Conservation (phyloP, 2,888 invertebrate genomes). For the Phyllotreta cruciferae region DNA sequence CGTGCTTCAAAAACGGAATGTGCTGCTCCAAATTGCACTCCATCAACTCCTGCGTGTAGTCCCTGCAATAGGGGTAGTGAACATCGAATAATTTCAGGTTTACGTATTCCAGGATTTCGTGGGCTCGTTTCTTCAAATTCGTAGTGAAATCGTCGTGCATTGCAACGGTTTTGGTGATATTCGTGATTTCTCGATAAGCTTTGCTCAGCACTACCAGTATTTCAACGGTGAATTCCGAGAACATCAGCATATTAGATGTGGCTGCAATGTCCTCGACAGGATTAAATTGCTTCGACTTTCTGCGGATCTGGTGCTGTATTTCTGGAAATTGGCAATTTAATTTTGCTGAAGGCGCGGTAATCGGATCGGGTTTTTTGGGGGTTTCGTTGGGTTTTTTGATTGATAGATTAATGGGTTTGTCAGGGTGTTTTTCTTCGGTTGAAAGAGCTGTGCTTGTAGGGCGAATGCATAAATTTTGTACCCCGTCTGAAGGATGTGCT, state of each 20-base stretch:
- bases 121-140: background rate
- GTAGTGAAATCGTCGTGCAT: background rate
- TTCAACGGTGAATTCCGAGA: background rate
- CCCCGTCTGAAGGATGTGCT: background rate
- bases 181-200: background rate
- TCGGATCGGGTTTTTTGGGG: background rate
- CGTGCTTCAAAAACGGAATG: slow-evolving; percentile 16
- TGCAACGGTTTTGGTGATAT: background rate
- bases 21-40: slow-evolving; percentile 22
- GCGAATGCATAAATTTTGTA: background rate
- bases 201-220: slow-evolving; percentile 3
- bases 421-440: background rate
- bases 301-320: slow-evolving; percentile 19
- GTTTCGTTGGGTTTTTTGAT: slow-evolving; percentile 13
- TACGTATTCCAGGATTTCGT: slow-evolving; percentile 14
- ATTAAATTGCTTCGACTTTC: background rate
- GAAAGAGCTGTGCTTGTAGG: background rate
- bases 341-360: background rate
- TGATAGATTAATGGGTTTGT: slow-evolving; percentile 24
- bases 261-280: background rate
- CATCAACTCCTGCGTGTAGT: slow-evolving; percentile 27
- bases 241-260: background rate
- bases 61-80: background rate
- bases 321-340: slow-evolving; percentile 17
- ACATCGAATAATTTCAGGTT: slow-evolving; percentile 5